Percentiles rank a stretch among this genome's conserved stretches.
phyloP scores from a whole-genome alignment of 2,113 vertebrate genomes.

The Chauna torquata region DNA sequence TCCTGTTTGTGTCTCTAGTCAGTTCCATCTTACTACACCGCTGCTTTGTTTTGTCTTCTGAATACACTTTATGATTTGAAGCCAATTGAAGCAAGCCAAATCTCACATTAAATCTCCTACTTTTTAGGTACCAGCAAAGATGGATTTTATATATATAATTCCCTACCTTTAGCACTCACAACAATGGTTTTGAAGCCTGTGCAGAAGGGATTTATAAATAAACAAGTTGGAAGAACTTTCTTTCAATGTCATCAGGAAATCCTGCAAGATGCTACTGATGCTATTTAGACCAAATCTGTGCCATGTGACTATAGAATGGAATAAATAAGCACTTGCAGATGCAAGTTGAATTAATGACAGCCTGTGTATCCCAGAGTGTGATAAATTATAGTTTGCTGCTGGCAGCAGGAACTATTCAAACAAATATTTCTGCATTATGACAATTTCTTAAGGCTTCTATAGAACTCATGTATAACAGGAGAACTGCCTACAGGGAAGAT shows the following conservation, averaged over 20 bases:
- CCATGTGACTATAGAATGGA: not conserved
- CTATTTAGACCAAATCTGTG: not conserved
- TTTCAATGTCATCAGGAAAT: not conserved
- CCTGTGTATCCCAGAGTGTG: not conserved
- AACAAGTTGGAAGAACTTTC: not conserved
- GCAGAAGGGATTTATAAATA: not conserved
- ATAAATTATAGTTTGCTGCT: slow-evolving; percentile 38
- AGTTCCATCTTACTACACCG: not conserved
- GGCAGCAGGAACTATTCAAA: slow-evolving; percentile 45
- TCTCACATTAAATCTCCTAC: not conserved
- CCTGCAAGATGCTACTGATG: not conserved
- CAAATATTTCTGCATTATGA: slow-evolving; percentile 46
- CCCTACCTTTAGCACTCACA: not conserved
- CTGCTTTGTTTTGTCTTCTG: not conserved
- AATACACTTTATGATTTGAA: not conserved
- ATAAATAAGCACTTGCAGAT: not conserved
- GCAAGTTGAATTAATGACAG: slow-evolving; percentile 34
- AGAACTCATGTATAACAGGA: not conserved
- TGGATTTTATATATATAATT: not conserved
- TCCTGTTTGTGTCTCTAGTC: not conserved
- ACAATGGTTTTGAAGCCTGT: not conserved
- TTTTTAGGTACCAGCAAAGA: not conserved
- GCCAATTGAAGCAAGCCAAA: not conserved
- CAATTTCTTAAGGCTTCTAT: slow-evolving; percentile 2
- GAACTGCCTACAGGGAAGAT: slow-evolving; percentile 34